Conservation (phyloP, 2,888 invertebrate genomes). For the Lumbricus terrestris region DNA sequence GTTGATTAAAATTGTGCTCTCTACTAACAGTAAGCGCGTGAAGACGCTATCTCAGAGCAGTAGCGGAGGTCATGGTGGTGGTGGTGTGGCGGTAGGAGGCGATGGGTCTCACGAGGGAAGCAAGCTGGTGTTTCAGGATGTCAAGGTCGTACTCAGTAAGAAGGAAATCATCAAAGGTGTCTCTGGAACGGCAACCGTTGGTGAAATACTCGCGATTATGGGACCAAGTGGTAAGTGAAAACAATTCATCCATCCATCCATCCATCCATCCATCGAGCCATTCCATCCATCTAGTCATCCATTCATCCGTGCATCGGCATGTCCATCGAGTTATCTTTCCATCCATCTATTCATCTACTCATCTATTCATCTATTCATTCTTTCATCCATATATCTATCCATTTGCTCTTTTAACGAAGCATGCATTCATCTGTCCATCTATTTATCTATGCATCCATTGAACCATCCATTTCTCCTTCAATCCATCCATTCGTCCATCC, state of each 20-base stretch:
- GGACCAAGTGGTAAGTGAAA: conserved; percentile 71
- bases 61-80: not conserved
- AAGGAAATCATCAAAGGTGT: conserved; percentile 26
- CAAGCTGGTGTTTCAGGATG: conserved; percentile 26
- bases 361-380: no score
- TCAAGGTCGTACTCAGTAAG: conserved; percentile 21
- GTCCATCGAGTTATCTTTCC: not conserved
- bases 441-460: no score
- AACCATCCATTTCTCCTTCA: no score
- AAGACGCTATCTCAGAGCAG: not conserved
- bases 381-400: no score
- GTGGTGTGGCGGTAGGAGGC: not conserved
- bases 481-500: no score
- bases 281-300: not conserved
- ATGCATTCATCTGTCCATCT: no score
- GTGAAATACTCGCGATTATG: conserved; percentile 78
- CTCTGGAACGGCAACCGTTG: conserved; percentile 63
- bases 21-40: conserved; percentile 10
- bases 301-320: no score
- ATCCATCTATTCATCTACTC: not conserved
- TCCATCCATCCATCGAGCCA: not conserved
- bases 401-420: no score
- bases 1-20: no score
- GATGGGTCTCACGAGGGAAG: not conserved
- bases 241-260: not conserved